Conservation (phyloP, 2,797 vertebrate species). For the Clarias pachynema region DNA sequence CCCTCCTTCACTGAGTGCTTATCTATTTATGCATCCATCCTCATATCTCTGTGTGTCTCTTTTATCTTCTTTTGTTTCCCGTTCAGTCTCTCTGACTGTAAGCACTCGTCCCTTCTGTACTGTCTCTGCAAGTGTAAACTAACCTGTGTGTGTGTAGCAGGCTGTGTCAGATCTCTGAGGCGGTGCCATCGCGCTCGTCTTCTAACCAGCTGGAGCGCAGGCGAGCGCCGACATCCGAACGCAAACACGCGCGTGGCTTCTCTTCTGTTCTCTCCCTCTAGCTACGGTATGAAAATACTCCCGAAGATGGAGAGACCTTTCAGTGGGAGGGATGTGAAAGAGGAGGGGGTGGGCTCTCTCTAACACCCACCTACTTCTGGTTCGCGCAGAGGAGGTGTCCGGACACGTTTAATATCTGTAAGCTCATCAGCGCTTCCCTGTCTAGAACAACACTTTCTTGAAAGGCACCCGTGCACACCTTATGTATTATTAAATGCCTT, state of each 20-base stretch:
- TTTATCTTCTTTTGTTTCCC: slow-evolving; percentile 13
- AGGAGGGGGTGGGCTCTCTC: slow-evolving; percentile 41
- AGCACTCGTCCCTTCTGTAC: neutral
- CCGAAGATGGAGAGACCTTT: slow-evolving; percentile 34
- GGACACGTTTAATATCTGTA: slow-evolving; percentile 68
- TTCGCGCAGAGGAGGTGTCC: slow-evolving; percentile 65
- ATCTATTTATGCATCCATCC: slow-evolving; percentile 26
- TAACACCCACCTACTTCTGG: slow-evolving; percentile 69
- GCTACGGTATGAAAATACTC: slow-evolving; percentile 42
- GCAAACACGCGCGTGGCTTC: neutral
- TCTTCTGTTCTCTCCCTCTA: slow-evolving; percentile 26
- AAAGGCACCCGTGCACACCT: slow-evolving; percentile 22
- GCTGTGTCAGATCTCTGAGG: slow-evolving; percentile 40
- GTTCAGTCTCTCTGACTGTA: neutral
- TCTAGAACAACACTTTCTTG: slow-evolving; percentile 18
- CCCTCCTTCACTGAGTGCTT: slow-evolving; percentile 14
- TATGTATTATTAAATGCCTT: slow-evolving; percentile 66
- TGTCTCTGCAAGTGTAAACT: slow-evolving; percentile 32
- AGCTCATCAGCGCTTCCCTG: neutral
- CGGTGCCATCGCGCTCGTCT: slow-evolving; percentile 39
- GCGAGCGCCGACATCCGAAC: slow-evolving; percentile 16
- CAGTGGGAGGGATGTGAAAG: slow-evolving; percentile 26
- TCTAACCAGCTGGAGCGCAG: slow-evolving; percentile 45
- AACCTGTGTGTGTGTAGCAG: slow-evolving; percentile 44
- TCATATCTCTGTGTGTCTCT: neutral